Evolutionary conservation across 2,888 invertebrate genomes (phyloP).

Genomic region (Macaria liturata): DNA sequence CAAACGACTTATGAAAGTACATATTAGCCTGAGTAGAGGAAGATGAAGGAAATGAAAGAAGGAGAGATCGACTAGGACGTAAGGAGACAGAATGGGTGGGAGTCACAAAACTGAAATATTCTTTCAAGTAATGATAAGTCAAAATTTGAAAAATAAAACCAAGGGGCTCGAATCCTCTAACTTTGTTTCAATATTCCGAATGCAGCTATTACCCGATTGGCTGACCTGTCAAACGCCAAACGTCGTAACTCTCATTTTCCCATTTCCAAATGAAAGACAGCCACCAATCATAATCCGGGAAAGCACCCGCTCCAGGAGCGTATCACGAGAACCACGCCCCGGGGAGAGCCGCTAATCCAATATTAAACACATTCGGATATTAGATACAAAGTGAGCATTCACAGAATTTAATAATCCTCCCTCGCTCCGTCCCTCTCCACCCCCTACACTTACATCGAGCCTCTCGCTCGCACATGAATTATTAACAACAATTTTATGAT

Average conservation of each 20-base stretch:
- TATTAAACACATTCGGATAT: slow-evolving; percentile 83
- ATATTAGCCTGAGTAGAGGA: too few relatives aligned
- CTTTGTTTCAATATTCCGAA: too few relatives aligned
- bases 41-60: too few relatives aligned
- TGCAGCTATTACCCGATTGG: too few relatives aligned
- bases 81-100: too few relatives aligned
- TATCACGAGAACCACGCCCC: slow-evolving; percentile 68
- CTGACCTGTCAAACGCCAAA: slow-evolving; percentile 23
- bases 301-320: slow-evolving; percentile 62
- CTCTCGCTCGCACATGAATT: slow-evolving; percentile 67
- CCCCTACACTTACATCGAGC: slow-evolving; percentile 27
- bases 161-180: too few relatives aligned
- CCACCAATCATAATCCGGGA: slow-evolving; percentile 75
- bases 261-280: slow-evolving; percentile 65
- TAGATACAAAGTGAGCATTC: slow-evolving; percentile 83
- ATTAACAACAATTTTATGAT: slow-evolving; percentile 83
- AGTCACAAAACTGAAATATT: too few relatives aligned
- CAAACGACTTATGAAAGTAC: too few relatives aligned
- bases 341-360: slow-evolving; percentile 73
- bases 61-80: too few relatives aligned
- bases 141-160: too few relatives aligned
- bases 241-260: slow-evolving; percentile 50
- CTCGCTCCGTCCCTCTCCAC: slow-evolving; percentile 43
- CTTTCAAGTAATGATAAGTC: too few relatives aligned
- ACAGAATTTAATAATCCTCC: slow-evolving; percentile 81